Conservation (phyloP, 2,113 vertebrate species). For the Atrichornis clamosus region DNA sequence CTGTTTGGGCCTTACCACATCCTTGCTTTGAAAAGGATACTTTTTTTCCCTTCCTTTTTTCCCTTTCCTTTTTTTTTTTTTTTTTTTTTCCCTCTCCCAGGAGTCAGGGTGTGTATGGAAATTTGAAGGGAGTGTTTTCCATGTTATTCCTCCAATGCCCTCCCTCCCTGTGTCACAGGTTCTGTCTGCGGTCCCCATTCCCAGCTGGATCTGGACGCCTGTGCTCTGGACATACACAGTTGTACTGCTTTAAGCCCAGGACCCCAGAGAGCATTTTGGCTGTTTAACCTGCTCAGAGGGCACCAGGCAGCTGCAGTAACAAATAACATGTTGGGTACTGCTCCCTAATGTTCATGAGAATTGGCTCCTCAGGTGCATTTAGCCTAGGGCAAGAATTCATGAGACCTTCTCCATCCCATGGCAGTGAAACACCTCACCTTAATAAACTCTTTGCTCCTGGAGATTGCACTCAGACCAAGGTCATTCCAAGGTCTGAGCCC, state of each 20-base stretch:
- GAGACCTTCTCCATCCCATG: not conserved
- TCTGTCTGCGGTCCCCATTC: not conserved
- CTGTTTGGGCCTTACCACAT: not conserved
- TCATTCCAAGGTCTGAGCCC: not conserved
- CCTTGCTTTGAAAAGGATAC: slow-evolving; percentile 30
- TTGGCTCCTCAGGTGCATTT: not conserved
- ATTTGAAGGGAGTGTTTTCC: not conserved
- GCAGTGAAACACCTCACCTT: not conserved
- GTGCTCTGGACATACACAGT: accelerated
- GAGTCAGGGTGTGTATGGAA: not conserved
- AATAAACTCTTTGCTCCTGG: not conserved
- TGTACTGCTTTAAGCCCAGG: not conserved
- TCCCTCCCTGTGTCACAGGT: not conserved
- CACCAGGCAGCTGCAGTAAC: not conserved
- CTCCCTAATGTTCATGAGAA: too few species aligned
- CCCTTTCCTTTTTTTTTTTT: not conserved
- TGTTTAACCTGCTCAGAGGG: not conserved
- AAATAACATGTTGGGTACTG: not conserved
- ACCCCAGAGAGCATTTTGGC: not conserved
- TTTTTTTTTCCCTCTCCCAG: not conserved
- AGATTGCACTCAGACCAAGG: not conserved
- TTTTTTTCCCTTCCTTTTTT: not conserved
- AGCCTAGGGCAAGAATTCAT: not conserved
- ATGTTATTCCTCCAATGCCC: not conserved
- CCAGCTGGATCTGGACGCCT: not conserved